Conservation (phyloP, 2,797 vertebrate genomes). For the Odontamblyopus lacepedii region DNA sequence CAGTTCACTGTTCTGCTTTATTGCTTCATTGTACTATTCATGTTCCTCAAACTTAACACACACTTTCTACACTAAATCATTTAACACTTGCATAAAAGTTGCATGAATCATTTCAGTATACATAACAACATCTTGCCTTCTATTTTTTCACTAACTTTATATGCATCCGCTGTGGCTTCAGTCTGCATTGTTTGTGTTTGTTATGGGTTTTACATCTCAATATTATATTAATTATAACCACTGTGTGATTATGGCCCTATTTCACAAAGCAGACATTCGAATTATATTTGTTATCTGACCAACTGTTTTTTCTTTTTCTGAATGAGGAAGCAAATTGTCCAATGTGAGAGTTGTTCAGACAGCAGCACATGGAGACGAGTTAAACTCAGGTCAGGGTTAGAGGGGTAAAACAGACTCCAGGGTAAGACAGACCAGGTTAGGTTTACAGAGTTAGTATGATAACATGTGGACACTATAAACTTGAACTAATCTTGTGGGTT, state of each 20-base stretch:
- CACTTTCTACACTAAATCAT: background rate
- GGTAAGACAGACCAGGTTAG: no score
- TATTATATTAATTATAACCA: background rate
- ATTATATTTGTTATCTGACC: background rate
- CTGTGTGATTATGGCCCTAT: background rate
- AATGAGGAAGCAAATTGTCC: background rate
- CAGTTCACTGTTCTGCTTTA: background rate
- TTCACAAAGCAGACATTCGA: background rate
- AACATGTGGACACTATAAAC: background rate
- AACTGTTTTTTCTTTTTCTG: background rate
- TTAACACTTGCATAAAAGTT: background rate
- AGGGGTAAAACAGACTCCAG: no score
- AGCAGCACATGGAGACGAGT: background rate
- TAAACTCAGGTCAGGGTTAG: background rate
- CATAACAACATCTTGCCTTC: background rate
- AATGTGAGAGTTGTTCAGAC: background rate
- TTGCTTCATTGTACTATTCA: constrained; percentile 19
- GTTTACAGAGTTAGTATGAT: background rate
- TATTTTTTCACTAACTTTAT: background rate
- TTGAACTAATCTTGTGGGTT: background rate
- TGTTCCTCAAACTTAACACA: constrained; percentile 46
- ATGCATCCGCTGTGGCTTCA: background rate
- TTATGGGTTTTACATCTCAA: background rate
- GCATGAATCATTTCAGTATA: background rate
- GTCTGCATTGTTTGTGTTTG: background rate